Evolutionary conservation across 2,113 vertebrate species (phyloP).

Genomic region (Hoplias malabaricus): DNA sequence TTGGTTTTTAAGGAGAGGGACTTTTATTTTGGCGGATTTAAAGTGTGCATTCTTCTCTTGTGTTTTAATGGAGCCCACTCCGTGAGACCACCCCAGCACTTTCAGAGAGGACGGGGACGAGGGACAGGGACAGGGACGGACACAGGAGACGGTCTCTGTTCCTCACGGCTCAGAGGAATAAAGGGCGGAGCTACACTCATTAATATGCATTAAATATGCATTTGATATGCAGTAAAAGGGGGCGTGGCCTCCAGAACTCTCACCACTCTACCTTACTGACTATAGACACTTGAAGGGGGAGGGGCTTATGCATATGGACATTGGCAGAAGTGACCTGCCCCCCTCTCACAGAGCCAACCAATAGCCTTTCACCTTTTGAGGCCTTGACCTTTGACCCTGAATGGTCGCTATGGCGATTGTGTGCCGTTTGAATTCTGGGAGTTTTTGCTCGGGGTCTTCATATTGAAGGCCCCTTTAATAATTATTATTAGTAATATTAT

Average conservation of each 20-base stretch:
- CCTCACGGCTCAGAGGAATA: not conserved
- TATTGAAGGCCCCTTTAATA: constrained; percentile 52
- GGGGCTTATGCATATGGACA: not conserved
- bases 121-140: not conserved
- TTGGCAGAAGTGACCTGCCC: not conserved
- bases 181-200: not conserved
- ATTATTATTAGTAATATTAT: too few species aligned
- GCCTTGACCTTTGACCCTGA: constrained; percentile 18
- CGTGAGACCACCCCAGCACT: too few species aligned
- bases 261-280: not conserved
- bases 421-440: constrained; percentile 28
- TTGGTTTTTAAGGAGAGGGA: too few species aligned
- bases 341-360: not conserved
- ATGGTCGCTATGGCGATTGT: not conserved
- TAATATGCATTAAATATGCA: not conserved
- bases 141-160: too few species aligned
- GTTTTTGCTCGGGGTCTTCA: constrained; percentile 42
- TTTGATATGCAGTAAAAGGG: not conserved
- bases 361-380: not conserved
- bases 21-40: too few species aligned
- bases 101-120: not conserved
- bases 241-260: not conserved
- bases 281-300: not conserved
- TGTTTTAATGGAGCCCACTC: too few species aligned
- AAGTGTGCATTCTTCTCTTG: too few species aligned